Evolutionary conservation across 2,888 invertebrate genomes (phyloP).

Genomic region (Euplagia quadripunctaria): DNA sequence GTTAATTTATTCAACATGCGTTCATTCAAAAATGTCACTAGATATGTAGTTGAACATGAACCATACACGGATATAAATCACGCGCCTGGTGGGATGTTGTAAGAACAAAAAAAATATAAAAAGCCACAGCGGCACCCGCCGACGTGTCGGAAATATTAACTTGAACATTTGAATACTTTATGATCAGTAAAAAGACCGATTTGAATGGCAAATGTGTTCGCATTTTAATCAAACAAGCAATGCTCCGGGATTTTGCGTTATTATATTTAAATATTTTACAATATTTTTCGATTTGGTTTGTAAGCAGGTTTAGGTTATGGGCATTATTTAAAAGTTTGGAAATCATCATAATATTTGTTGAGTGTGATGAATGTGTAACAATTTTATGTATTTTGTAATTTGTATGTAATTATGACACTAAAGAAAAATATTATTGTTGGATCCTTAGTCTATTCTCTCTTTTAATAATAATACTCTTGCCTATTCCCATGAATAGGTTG

Average conservation of each 20-base stretch:
- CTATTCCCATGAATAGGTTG: no score
- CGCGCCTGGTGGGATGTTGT: slow-evolving; percentile 53
- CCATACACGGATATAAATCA: slow-evolving; percentile 68
- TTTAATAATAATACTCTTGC: no score
- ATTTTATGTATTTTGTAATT: background rate
- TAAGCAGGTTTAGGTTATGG: background rate
- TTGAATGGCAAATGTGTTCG: slow-evolving; percentile 85
- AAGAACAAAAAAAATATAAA: slow-evolving; percentile 58
- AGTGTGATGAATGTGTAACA: background rate
- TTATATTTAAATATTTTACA: slow-evolving; percentile 50
- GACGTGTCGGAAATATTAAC: slow-evolving; percentile 85
- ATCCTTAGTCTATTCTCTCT: background rate
- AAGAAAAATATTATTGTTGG: background rate
- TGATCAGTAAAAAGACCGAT: slow-evolving; percentile 85
- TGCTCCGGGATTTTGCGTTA: slow-evolving; percentile 52
- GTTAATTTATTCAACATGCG: slow-evolving; percentile 30
- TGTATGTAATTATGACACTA: background rate
- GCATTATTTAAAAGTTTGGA: background rate
- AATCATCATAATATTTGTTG: background rate
- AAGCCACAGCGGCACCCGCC: slow-evolving; percentile 61
- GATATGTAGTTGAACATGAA: slow-evolving; percentile 60
- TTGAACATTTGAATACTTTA: slow-evolving; percentile 84
- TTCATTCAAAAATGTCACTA: slow-evolving; percentile 40
- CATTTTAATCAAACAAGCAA: slow-evolving; percentile 80
- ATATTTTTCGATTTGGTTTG: slow-evolving; percentile 23